Conservation (phyloP, 2,888 invertebrate genomes). For the Augochlorella aurata region DNA sequence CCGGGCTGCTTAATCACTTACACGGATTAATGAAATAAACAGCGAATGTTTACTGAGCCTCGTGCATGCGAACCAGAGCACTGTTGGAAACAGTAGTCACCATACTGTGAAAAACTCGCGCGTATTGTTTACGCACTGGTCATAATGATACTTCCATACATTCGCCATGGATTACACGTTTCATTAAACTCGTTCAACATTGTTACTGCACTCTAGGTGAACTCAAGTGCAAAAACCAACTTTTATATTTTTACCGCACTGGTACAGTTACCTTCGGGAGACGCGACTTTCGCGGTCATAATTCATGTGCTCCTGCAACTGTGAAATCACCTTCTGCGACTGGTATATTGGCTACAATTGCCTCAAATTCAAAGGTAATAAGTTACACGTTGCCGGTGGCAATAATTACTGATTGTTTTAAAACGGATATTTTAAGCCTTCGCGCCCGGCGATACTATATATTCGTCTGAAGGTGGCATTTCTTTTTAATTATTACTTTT, state of each 20-base stretch:
- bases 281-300: neutral
- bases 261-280: neutral
- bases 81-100: neutral
- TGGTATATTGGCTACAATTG: neutral
- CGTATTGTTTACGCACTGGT: neutral
- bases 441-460: too few species aligned
- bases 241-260: neutral
- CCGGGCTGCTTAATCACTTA: neutral
- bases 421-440: too few species aligned
- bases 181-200: neutral
- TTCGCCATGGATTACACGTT: neutral
- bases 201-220: neutral
- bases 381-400: neutral
- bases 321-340: neutral
- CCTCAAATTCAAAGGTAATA: neutral
- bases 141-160: neutral
- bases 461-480: too few species aligned
- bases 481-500: too few species aligned
- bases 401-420: neutral
- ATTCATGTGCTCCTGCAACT: neutral
- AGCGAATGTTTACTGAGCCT: neutral
- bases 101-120: neutral
- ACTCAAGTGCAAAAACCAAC: neutral
- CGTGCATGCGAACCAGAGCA: neutral
- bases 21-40: neutral